A percentile compares a stretch with the other conserved stretches of the same genome.
Evolutionary conservation across 2,797 vertebrate genomes (phyloP).

Genomic region (Silurus lanzhouensis): DNA sequence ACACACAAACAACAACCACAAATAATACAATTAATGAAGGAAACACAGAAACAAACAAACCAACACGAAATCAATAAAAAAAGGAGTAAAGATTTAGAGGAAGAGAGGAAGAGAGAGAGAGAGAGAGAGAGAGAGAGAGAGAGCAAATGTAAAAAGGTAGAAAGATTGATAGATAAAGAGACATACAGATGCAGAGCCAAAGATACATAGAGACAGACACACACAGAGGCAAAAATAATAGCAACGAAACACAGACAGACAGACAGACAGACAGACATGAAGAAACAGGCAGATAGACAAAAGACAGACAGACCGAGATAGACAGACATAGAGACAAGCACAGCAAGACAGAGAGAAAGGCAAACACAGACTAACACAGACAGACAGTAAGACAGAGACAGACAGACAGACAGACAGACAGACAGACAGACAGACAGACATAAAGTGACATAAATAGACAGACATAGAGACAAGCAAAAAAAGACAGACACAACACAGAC

Average conservation of each 20-base stretch:
- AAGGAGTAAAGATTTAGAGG: not conserved
- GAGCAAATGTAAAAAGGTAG: not conserved
- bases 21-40: not conserved
- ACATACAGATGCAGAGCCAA: not conserved
- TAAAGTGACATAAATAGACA: too few relatives aligned
- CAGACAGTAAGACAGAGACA: not conserved
- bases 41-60: not conserved
- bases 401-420: not conserved
- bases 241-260: not conserved
- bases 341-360: not conserved
- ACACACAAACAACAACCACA: not conserved
- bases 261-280: not conserved
- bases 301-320: not conserved
- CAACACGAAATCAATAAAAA: not conserved
- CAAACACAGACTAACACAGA: not conserved
- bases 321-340: not conserved
- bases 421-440: not conserved
- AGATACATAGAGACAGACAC: not conserved
- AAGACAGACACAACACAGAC: not conserved
- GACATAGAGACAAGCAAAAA: not conserved
- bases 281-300: not conserved
- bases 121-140: not conserved
- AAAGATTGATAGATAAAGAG: not conserved
- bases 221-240: not conserved
- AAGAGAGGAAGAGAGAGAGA: not conserved